Base-by-base conservation (phyloP, 2,888 invertebrate species). In the Lepidocyrtoides sp. region DNA sequence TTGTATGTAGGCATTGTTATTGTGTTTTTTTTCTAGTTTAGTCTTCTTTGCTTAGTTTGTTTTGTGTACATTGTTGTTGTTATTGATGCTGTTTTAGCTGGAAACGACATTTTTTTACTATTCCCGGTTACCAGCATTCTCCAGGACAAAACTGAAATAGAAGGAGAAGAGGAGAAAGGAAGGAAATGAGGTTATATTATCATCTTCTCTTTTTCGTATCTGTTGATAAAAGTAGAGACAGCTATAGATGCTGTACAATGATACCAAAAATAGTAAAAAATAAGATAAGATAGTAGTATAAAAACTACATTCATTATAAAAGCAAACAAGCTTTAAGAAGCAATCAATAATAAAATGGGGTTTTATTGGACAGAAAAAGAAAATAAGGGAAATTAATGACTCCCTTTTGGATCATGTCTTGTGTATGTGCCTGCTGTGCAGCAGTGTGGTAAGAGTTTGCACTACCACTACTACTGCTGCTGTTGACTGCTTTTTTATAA, bases 371-470 rank as follows among this genome's bases (percentile, higher is more conserved):
- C 90, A 91, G 89, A 92, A 57, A 89, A 89, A 89, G 89, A 92
- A 92, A 90, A 91, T 91, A 92, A 91, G 90, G 89, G 91, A 91
- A 91, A 92, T 92, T 92, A 92, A 92, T 92, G 92, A 92, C 92
- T 92, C 92, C 92, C 92, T 82, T 89, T 88, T 89, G 89, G 82
- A 89, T 69, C 57, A 72, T 69, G 72, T 82, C 77, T 77, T 77
- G 51, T 51, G 48, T 69, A 14, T 66, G 29, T 72, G 63, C 29
- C 5, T 54, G 54, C n/a, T 54, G 54, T 54, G 54, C 48, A 48
- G 8, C 48, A 48, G 48, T 36, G 36, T 36, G 36, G 36, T n/a
- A 48, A 8, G 1, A 48, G 48, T 69, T 2, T 66, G 29, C 41
- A 29, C 23, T 29, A 17, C 17, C 8, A 7, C 7, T 4, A n/a